Evolutionary conservation across 2,113 vertebrate genomes (phyloP).

Genomic region (Megaceryle maxima): DNA sequence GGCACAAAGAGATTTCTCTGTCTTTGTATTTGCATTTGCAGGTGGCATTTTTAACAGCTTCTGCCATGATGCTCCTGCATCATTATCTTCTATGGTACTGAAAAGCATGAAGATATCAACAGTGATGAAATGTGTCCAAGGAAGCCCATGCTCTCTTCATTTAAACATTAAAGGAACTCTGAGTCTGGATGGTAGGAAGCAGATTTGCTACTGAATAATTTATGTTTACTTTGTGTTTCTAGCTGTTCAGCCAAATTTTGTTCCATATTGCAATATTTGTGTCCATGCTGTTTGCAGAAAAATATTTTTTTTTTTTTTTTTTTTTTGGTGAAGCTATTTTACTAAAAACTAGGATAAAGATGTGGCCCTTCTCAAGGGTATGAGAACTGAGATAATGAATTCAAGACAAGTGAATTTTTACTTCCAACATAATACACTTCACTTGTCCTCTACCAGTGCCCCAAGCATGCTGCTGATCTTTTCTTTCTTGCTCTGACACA

Average conservation of each 20-base stretch:
- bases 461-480: background rate
- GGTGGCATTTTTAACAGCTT: slow-evolving; percentile 56
- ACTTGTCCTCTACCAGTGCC: background rate
- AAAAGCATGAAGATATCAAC: slow-evolving; percentile 80
- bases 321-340: background rate
- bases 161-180: slow-evolving; percentile 74
- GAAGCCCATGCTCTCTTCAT: slow-evolving; percentile 76
- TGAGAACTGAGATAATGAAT: background rate
- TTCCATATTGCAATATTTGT: background rate
- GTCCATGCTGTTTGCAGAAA: background rate
- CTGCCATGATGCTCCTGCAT: slow-evolving; percentile 63
- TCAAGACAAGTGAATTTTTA: background rate
- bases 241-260: background rate
- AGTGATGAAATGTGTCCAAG: slow-evolving; percentile 78
- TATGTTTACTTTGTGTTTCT: background rate
- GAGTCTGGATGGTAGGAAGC: slow-evolving; percentile 74
- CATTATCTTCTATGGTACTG: slow-evolving; percentile 64
- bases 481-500: background rate
- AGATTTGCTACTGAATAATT: background rate
- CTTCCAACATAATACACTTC: background rate
- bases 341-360: background rate
- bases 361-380: background rate
- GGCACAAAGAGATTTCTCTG: background rate
- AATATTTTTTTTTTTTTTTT: background rate
- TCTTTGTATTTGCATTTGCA: slow-evolving; percentile 36